Base-by-base conservation (phyloP, 2,888 invertebrate genomes). In the Tigriopus californicus region DNA sequence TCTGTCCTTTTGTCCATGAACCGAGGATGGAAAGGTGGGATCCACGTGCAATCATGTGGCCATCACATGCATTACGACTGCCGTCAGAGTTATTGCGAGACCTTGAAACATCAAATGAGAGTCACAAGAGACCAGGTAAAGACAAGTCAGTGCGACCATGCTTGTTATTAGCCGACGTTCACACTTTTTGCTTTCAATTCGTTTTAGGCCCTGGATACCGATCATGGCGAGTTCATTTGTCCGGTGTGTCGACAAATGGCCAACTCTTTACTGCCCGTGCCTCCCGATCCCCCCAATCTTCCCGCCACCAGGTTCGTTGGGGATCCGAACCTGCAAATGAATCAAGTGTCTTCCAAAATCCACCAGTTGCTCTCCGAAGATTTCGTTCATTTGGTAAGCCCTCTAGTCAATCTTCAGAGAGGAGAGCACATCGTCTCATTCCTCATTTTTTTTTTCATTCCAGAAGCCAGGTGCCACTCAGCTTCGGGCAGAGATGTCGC, bases 1-100 rank as follows among this genome's bases (percentile, higher is more conserved):
- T 85, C 85, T 1, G 87, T 85, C 85, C 77, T 84, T 67, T 70
- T 83, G 44, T 80, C 83, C 1, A 79, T 87, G 61, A 85, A 83
- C 69, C 78, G 83, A 66, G 86, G 87, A 3, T 87, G 85, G 81
- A 86, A 87, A 71, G 87, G 88, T 63, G 94, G 94, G 58, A 87
- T 94, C 58, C 85, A 88, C 72, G 86, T 90, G 58, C 86, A 87
- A 72, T 88, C 94, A 1, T 97, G 97, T 75, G 95, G 97, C 0
- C 98, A 98, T 74, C 89, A 91, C 73, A 79, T 97, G 61, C 97
- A 98, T 74, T 77, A 94, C 67, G 85, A 87, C 69, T 98, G 98
- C 72, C 81, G 92, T 67, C 83, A 84, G 69, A 82, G 89, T 0
- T 98, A 97, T 75, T 76, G 92, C 66, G 80, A 82, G 66, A 85